Percentiles rank a stretch among this genome's conserved stretches.
These are phyloP conservation scores for Lucifuga dentata DNA, from an alignment of 2,113 vertebrate species.

Conservation along the genomic window DNA sequence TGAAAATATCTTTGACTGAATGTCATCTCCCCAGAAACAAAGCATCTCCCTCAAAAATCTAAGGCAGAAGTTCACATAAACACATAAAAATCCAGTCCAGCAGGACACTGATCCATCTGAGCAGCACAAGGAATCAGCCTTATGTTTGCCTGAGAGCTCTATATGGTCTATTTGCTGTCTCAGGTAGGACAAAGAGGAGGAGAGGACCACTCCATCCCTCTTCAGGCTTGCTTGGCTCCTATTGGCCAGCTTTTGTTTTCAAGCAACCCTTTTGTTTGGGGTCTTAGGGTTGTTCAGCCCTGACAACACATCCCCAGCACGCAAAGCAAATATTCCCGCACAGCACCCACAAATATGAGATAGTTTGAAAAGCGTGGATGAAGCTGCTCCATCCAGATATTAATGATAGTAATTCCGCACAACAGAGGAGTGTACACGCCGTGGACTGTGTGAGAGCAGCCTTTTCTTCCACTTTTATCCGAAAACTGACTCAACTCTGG, in stretches of 20 bases:
- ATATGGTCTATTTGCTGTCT: slow-evolving; percentile 37
- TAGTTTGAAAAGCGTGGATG: too few relatives aligned
- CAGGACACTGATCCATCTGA: background rate
- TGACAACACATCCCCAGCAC: slow-evolving; percentile 34
- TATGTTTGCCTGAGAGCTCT: background rate
- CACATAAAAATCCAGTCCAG: too few relatives aligned
- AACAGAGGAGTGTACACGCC: background rate
- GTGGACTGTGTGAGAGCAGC: background rate
- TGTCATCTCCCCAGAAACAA: too few relatives aligned
- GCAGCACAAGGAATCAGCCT: background rate
- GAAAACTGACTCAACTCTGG: slow-evolving; percentile 42
- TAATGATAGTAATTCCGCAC: background rate
- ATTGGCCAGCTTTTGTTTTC: slow-evolving; percentile 58
- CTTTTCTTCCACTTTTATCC: slow-evolving; percentile 16
- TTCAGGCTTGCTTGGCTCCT: slow-evolving; percentile 39
- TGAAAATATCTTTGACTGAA: too few relatives aligned
- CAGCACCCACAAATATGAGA: background rate
- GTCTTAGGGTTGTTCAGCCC: slow-evolving; percentile 34
- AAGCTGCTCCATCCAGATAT: background rate
- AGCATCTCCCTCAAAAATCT: too few relatives aligned
- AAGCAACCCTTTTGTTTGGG: slow-evolving; percentile 66
- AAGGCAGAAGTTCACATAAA: background rate
- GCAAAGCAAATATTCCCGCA: slow-evolving; percentile 1
- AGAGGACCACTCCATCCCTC: slow-evolving; percentile 57
- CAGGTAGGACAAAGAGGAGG: slow-evolving; percentile 65